These are phyloP conservation scores for Rhagium mordax DNA, from an alignment of 2,888 invertebrate genomes.

Conservation along the genomic window DNA sequence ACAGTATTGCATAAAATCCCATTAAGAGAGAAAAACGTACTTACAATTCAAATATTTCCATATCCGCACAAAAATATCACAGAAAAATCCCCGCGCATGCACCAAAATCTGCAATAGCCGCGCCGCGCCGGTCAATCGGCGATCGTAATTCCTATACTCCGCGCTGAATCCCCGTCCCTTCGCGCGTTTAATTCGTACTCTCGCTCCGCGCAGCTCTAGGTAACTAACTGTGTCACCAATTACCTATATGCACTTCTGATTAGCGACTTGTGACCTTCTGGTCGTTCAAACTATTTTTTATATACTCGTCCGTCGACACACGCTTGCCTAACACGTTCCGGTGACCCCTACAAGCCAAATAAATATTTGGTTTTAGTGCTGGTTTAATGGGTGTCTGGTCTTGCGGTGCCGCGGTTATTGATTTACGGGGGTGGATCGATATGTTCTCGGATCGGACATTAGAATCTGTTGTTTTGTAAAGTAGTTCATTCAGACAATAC, in stretches of 20 bases:
- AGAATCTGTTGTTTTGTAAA: no score
- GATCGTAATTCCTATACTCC: background rate
- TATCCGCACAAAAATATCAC: background rate
- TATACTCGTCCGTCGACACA: background rate
- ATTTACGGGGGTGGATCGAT: background rate
- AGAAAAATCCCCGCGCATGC: background rate
- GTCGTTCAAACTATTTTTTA: constrained; percentile 23
- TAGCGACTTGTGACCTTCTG: constrained; percentile 41
- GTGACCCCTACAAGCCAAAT: background rate
- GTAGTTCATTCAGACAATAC: no score
- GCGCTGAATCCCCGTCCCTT: background rate
- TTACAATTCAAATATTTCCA: background rate
- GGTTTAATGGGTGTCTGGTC: background rate
- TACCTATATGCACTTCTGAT: constrained; percentile 43
- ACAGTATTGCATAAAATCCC: no score
- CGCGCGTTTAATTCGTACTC: background rate
- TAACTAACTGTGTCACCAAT: constrained; percentile 39
- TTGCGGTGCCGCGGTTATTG: background rate
- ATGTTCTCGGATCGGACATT: background rate
- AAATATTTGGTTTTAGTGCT: background rate
- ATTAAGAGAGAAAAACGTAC: background rate
- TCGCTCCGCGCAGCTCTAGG: background rate
- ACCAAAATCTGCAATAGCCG: background rate
- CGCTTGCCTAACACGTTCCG: background rate
- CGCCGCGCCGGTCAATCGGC: background rate